Evolutionary conservation across 2,113 vertebrate genomes (phyloP), one percentile per base, ranked within the genome.

Genomic region (Penelope pileata): DNA sequence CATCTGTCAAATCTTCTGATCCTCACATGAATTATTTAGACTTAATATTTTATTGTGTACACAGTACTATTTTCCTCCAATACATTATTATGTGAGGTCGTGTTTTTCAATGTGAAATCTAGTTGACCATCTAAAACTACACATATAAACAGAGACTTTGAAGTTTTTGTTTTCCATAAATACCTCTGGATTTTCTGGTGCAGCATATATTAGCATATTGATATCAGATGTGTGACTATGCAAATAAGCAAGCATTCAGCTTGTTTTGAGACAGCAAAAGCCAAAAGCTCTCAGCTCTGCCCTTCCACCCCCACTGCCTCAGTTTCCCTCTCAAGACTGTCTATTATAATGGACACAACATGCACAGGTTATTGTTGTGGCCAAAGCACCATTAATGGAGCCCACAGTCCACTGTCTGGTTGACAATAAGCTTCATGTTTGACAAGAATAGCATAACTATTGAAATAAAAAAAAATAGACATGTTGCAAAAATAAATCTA

Each of bases 311-410:
- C 0, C 10, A 18, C 34, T 86, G 60, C 43, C 48, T 79, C 60
- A n/a, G 10, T 59, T 54, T 86, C 51, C 26, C 34, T 7, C 9
- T 47, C 17, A 26, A 51, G 56, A 26, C 24, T 76, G 16, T 4
- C 45, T 85, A 23, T 1, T 3, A 8, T 9, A 36, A 12, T 0
- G 5, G 29, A 32, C 29, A 50, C 5, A 53, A 32, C 0, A 0
- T 0, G 0, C 27, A 30, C 6, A 30, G 17, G 14, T 66, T 53
- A 7, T 7, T 75, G 13, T 48, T 2, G 1, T 7, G 40, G 9
- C 43, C 60, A 53, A 56, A 62, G 13, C 8, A 21, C 38, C 6
- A 0, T 7, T 23, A 45, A 7, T 6, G 13, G 1, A 6, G 4
- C 4, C 27, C 27, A 15, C 22, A 51, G 36, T 32, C n/a, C 29